Evolutionary conservation across 92 coral and sea anemone species (phyloP).

Genomic region (Palythoa heliodiscus): DNA sequence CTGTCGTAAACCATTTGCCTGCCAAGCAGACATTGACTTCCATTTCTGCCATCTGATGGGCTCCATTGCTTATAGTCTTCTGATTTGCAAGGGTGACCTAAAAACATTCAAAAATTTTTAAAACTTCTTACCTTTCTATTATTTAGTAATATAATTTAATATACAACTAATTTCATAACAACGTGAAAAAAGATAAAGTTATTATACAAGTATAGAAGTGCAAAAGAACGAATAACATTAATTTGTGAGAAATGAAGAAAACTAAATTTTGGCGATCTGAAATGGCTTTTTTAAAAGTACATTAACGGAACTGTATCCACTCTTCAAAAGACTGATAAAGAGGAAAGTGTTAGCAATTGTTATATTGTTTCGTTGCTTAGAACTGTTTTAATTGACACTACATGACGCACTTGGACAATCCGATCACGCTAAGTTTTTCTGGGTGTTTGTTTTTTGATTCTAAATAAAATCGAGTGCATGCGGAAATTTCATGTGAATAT

Average conservation of each 20-base stretch:
- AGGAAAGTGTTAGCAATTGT: no score
- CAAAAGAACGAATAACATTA: not conserved
- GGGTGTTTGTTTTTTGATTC: no score
- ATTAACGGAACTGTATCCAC: no score
- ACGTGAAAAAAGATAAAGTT: not conserved
- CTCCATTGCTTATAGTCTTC: conserved; percentile 88
- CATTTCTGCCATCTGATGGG: conserved; percentile 76
- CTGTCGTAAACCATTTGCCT: conserved; percentile 69
- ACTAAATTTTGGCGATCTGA: not conserved
- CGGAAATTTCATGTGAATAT: no score
- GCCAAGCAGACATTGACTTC: conserved; percentile 83
- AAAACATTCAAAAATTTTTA: not conserved
- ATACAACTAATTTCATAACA: not conserved
- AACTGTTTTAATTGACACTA: no score
- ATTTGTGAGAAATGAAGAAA: not conserved
- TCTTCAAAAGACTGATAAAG: no score
- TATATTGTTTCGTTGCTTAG: no score
- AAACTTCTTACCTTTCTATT: not conserved
- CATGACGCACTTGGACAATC: no score
- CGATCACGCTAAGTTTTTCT: no score
- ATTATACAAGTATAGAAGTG: not conserved
- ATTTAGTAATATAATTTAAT: not conserved
- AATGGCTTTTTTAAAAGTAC: no score
- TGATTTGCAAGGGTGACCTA: conserved; percentile 66
- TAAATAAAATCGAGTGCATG: no score